Conservation (phyloP, 2,113 vertebrate species). For the Pluvianellus socialis region DNA sequence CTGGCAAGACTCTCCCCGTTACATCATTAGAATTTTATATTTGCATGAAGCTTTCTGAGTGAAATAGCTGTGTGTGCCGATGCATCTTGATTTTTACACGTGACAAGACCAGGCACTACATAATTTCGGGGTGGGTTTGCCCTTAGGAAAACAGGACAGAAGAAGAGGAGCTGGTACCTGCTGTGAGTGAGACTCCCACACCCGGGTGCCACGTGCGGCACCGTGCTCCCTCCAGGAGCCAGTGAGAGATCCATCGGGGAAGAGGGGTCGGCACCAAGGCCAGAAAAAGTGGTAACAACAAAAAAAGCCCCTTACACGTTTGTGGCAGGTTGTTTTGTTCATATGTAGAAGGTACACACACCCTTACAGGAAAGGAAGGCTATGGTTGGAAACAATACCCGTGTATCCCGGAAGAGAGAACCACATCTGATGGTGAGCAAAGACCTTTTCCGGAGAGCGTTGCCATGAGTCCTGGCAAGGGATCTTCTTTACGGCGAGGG, state of each 20-base stretch:
- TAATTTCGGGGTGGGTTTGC: neutral
- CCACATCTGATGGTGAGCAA: conserved; percentile 9
- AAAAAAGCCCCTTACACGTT: neutral
- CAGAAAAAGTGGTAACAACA: neutral
- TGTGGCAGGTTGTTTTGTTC: neutral
- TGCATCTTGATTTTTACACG: neutral
- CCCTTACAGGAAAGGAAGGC: neutral
- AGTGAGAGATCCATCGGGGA: neutral
- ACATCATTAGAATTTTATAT: neutral
- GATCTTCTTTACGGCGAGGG: conserved; percentile 36
- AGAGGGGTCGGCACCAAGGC: neutral
- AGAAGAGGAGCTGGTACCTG: neutral
- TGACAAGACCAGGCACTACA: neutral
- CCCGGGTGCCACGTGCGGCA: fast-evolving
- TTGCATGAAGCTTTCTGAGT: neutral
- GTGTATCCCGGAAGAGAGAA: conserved; percentile 1
- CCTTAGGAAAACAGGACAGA: neutral
- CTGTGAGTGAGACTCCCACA: neutral
- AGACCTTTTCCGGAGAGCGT: conserved; percentile 35
- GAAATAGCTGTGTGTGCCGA: neutral
- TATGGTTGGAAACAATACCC: neutral
- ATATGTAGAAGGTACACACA: neutral
- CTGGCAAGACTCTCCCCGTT: neutral
- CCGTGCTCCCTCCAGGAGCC: neutral
- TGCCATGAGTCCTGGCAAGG: conserved; percentile 4